Conservation (phyloP, 1,140 invertebrate genomes). For the Bombus superbus region DNA sequence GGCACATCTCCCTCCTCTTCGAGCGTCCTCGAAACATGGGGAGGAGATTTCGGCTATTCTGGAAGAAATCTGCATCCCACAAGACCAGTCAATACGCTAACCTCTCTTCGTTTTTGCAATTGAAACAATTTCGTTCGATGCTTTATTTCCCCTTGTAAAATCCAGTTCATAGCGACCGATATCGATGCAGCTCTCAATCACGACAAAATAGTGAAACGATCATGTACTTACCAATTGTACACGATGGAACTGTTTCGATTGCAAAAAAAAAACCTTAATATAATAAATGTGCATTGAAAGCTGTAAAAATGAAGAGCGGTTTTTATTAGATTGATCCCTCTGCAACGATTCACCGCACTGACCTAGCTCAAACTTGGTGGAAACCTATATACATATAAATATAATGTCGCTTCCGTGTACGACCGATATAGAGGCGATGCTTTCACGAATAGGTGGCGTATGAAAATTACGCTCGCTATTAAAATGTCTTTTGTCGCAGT, state of each 20-base stretch:
- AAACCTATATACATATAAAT: background rate
- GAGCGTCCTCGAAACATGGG: background rate
- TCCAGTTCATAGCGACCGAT: rapidly evolving
- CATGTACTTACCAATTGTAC: background rate
- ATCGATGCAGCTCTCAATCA: background rate
- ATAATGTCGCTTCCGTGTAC: background rate
- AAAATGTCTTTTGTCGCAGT: background rate
- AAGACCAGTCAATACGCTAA: background rate
- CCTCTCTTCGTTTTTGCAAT: background rate
- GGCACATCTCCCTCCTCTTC: constrained; percentile 52
- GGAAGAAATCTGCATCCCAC: constrained; percentile 45
- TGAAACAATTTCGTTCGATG: background rate
- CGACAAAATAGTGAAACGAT: background rate
- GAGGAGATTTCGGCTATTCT: constrained; percentile 41
- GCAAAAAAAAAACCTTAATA: background rate
- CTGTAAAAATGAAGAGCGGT: background rate
- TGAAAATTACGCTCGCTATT: background rate
- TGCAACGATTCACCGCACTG: background rate
- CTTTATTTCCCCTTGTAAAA: rapidly evolving
- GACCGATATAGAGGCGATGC: background rate
- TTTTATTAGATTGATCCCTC: background rate
- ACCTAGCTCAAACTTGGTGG: background rate
- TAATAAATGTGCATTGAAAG: background rate
- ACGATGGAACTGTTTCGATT: background rate
- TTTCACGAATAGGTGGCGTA: background rate